A percentile compares a stretch with the other conserved stretches of the same genome.
These are phyloP conservation scores for Liposcelis brunnea DNA, from an alignment of 2,888 invertebrate species.

Conservation along the genomic window DNA sequence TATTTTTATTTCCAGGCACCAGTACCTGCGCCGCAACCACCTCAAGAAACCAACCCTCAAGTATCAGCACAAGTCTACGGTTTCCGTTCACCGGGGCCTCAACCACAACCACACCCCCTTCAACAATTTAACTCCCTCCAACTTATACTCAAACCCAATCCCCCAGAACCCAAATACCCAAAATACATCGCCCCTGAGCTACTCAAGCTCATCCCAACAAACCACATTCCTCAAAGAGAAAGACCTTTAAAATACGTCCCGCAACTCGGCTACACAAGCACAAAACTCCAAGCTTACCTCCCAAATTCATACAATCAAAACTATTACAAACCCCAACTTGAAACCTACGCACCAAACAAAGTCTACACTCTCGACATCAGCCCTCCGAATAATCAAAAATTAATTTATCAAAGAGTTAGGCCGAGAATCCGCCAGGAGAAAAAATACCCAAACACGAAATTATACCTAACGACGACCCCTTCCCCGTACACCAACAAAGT, in stretches of 20 bases:
- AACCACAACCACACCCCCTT: conserved; percentile 8
- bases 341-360: no score
- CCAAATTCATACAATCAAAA: no score
- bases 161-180: not conserved
- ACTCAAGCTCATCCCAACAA: not conserved
- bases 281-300: no score
- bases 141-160: not conserved
- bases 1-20: no score
- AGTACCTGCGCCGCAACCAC: no score
- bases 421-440: conserved; percentile 15
- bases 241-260: no score
- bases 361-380: no score
- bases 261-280: no score
- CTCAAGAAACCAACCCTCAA: not conserved
- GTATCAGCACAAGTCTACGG: not conserved
- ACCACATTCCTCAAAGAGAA: no score
- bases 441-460: conserved; percentile 11
- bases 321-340: no score
- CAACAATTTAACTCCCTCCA: no score
- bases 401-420: conserved; percentile 17
- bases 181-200: not conserved
- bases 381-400: no score
- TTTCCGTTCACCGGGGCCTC: not conserved
- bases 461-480: conserved; percentile 10
- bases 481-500: conserved; percentile 11